Evolutionary conservation across 2,113 vertebrate genomes (phyloP).

Genomic region (Geococcyx californianus): DNA sequence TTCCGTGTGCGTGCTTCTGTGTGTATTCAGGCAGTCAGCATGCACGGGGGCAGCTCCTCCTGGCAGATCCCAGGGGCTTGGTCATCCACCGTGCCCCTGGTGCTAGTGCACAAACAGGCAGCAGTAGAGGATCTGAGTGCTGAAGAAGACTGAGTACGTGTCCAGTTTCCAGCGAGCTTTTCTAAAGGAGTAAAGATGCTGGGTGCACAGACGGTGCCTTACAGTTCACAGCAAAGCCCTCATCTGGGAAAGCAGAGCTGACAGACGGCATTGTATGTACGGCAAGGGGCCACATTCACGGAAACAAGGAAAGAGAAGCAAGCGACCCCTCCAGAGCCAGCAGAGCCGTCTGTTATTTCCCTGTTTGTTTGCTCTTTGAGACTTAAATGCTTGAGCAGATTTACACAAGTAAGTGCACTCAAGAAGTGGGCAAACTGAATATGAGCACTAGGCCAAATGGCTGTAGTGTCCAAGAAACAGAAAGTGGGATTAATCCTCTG

Average conservation of each 20-base stretch:
- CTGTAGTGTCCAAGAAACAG: constrained; percentile 18
- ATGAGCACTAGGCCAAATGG: constrained; percentile 25
- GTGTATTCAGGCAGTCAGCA: neutral
- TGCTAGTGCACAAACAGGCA: neutral
- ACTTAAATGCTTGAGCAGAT: constrained; percentile 56
- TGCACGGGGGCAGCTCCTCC: accelerated
- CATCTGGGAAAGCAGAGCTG: neutral
- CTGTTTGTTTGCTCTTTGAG: constrained; percentile 62
- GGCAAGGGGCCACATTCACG: constrained; percentile 2
- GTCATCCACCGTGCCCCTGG: neutral
- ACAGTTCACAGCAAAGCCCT: neutral
- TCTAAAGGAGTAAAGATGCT: neutral
- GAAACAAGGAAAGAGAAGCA: neutral
- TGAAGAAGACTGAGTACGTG: accelerated
- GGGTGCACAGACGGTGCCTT: neutral
- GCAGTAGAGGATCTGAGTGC: accelerated
- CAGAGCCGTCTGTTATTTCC: constrained; percentile 9
- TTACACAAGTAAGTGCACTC: constrained; percentile 56
- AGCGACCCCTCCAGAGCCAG: constrained; percentile 34
- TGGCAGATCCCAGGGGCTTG: neutral
- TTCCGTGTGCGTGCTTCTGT: accelerated
- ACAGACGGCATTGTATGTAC: constrained; percentile 16
- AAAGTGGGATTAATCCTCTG: constrained; percentile 43
- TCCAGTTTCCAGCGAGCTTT: accelerated
- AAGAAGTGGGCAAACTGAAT: constrained; percentile 48